Evolutionary conservation across 2,888 invertebrate species (phyloP), one percentile per base, ranked within the genome.

Genomic region (Euzophera pinguis): DNA sequence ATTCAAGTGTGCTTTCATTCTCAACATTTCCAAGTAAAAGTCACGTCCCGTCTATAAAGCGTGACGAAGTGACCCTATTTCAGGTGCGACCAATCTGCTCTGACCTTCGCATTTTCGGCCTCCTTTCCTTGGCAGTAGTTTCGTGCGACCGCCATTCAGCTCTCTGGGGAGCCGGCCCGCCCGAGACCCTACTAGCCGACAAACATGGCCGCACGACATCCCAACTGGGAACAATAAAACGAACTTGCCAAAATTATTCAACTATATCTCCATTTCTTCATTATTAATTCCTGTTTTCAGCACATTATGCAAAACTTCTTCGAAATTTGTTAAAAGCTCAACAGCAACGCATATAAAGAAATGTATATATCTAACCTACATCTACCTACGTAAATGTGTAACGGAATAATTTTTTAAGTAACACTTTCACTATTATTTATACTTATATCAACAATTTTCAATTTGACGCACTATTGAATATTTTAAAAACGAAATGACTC

Each of bases 101-200:
- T 78, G 79, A 84, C 84, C 84, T 87, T 86, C 82, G 75, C 84
- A 85, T 84, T 84, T 84, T 78, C 67, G 63, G 71, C 59, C 69
- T 75, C 67, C 66, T 69, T 78, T 78, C 81, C 80, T 63, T 68
- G 77, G 71, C 69, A 64, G 67, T 72, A 69, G 77, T 79, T 74
- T 69, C 77, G 74, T 80, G 82, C 75, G 78, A 70, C 78, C 78
- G 80, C 71, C 64, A 67, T 70, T 70, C 65, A 64, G 63, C 64
- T 71, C 85, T 74, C 85, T 54, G 53, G 86, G 83, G 86, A 82
- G 66, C 65, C 62, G 63, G 65, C 71, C 71, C 74, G 69, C 73
- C 64, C 67, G 83, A 75, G 82, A 81, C 77, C 73, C 64, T 62
- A 59, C 67, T 66, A 69, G 65, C 77, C 65, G 68, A 62, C 77